A percentile compares a stretch with the other conserved stretches of the same genome.
Conservation (phyloP, 2,797 vertebrate genomes). For the Fringilla coelebs region DNA sequence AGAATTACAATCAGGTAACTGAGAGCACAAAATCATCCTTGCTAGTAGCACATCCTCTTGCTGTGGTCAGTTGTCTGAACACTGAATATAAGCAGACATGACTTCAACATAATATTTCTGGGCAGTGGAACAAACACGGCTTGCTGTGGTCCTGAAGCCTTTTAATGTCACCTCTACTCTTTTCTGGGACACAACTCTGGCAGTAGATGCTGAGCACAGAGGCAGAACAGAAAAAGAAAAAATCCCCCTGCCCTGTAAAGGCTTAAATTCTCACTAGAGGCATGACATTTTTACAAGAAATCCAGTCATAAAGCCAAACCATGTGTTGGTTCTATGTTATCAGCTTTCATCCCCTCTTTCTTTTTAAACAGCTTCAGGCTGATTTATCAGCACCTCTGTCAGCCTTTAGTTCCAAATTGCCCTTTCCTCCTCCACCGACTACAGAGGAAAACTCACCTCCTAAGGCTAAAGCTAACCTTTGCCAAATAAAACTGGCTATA, state of each 20-base stretch:
- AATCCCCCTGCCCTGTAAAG: neutral
- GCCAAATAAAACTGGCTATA: neutral
- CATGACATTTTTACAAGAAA: neutral
- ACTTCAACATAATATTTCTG: neutral
- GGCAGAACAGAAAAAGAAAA: neutral
- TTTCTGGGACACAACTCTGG: neutral
- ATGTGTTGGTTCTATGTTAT: neutral
- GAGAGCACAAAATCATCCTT: neutral
- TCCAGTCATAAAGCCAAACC: neutral
- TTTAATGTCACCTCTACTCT: neutral
- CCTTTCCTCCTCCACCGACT: neutral
- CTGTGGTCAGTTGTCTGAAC: neutral
- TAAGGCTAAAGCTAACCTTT: conserved; percentile 18
- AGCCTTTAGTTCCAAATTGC: neutral
- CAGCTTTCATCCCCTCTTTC: neutral
- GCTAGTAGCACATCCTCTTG: neutral
- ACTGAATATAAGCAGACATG: neutral
- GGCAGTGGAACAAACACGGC: neutral
- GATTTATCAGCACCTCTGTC: neutral
- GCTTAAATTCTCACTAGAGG: neutral
- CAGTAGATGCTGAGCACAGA: neutral
- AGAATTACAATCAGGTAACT: neutral
- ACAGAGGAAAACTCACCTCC: neutral
- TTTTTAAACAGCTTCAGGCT: neutral
- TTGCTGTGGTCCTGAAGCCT: neutral